These are phyloP conservation scores for Cydia strobilella DNA, from an alignment of 1,140 invertebrate species.

Conservation along the genomic window DNA sequence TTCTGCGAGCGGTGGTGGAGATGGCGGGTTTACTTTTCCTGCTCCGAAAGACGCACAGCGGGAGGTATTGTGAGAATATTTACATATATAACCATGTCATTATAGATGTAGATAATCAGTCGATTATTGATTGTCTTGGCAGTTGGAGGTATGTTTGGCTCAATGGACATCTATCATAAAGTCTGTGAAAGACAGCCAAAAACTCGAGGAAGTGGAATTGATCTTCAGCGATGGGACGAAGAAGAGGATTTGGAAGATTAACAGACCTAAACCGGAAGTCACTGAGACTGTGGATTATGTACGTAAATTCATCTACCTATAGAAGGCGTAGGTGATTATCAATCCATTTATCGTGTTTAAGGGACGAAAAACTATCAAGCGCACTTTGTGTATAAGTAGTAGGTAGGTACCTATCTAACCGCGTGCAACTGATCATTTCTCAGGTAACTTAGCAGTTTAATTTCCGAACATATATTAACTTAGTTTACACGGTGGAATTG, in stretches of 20 bases:
- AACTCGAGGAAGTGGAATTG: constrained; percentile 64
- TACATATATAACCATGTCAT: neutral
- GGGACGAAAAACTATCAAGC: no score
- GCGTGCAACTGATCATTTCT: no score
- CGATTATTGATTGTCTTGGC: constrained; percentile 31
- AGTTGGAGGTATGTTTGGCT: constrained; percentile 58
- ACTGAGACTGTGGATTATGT: constrained; percentile 66
- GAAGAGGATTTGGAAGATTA: constrained; percentile 64
- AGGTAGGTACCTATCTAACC: no score
- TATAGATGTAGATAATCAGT: neutral
- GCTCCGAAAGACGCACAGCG: constrained; percentile 48
- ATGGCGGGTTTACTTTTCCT: constrained; percentile 26
- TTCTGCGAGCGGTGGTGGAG: constrained; percentile 22
- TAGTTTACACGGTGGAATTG: no score
- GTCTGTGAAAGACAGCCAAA: constrained; percentile 54
- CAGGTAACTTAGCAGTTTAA: no score
- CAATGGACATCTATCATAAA: constrained; percentile 59
- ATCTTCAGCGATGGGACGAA: constrained; percentile 59
- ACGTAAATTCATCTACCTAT: constrained; percentile 32
- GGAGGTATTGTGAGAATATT: constrained; percentile 40
- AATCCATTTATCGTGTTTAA: no score
- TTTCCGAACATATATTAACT: no score
- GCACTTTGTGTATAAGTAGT: no score
- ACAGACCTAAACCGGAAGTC: constrained; percentile 55
- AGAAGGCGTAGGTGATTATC: no score